Conservation (phyloP, 2,888 invertebrate species). For the Pterostichus madidus region DNA sequence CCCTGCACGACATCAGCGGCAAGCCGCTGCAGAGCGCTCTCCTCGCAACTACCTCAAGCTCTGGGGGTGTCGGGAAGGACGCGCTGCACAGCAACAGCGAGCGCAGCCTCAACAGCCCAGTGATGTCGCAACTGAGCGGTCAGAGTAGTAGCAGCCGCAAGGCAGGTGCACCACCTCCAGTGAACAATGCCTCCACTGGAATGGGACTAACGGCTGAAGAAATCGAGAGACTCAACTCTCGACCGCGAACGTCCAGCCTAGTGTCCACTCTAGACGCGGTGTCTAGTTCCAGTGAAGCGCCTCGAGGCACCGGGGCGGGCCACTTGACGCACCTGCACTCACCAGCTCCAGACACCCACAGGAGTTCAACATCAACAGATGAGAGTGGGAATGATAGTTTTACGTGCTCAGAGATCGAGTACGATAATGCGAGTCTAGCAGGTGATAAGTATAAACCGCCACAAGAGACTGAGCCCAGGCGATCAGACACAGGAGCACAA, state of each 20-base stretch:
- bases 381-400: slow-evolving; percentile 98
- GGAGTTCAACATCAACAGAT: slow-evolving; percentile 91
- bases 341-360: slow-evolving; percentile 85
- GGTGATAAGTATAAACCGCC: slow-evolving; percentile 86
- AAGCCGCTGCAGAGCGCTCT: slow-evolving; percentile 94
- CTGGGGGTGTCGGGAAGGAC: slow-evolving; percentile 92
- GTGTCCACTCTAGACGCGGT: slow-evolving; percentile 96
- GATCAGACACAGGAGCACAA: slow-evolving; percentile 71
- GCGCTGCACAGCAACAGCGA: slow-evolving; percentile 95
- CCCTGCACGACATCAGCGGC: slow-evolving; percentile 95
- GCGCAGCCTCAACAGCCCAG: slow-evolving; percentile 93
- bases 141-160: slow-evolving; percentile 91
- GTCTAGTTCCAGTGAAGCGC: slow-evolving; percentile 93
- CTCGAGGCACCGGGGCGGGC: slow-evolving; percentile 83
- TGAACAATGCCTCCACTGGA: slow-evolving; percentile 83
- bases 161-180: slow-evolving; percentile 84
- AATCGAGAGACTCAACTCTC: slow-evolving; percentile 92
- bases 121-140: slow-evolving; percentile 94
- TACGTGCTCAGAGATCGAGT: slow-evolving; percentile 98
- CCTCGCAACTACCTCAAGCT: slow-evolving; percentile 92
- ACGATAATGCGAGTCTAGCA: slow-evolving; percentile 92
- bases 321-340: slow-evolving; percentile 87
- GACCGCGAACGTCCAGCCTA: slow-evolving; percentile 93
- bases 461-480: slow-evolving; percentile 71
- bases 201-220: slow-evolving; percentile 96